Evolutionary conservation across 2,113 vertebrate species (phyloP).

Genomic region (Gopherus evgoodei): DNA sequence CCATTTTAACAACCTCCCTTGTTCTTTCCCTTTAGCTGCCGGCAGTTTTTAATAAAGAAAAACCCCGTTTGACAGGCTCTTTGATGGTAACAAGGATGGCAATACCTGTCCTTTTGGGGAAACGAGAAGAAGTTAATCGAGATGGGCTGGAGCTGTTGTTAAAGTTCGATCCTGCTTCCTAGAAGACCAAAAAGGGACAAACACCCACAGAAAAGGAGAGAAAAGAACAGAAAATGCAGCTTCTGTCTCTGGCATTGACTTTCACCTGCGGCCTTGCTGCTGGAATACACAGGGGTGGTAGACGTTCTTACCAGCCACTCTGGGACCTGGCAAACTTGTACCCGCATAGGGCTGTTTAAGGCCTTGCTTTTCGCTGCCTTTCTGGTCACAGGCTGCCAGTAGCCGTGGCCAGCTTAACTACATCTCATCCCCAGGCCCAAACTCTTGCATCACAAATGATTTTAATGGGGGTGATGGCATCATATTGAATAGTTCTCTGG

Average conservation of each 20-base stretch:
- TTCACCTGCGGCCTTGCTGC: too few species aligned
- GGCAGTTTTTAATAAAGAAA: background rate
- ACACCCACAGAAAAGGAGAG: background rate
- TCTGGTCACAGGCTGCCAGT: background rate
- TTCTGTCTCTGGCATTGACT: background rate
- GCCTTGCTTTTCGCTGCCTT: background rate
- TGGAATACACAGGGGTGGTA: too few species aligned
- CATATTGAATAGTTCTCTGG: background rate
- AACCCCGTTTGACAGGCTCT: background rate
- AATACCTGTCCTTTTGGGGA: background rate
- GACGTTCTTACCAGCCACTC: background rate
- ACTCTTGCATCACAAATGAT: background rate
- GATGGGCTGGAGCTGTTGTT: background rate
- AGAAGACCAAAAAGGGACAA: background rate
- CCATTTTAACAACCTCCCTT: background rate
- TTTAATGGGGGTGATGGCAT: background rate
- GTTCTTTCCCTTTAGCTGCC: background rate
- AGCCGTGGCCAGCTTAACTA: background rate
- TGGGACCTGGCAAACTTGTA: background rate
- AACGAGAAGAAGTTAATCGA: background rate
- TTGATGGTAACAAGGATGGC: background rate
- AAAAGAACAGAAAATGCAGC: background rate
- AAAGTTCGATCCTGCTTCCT: background rate
- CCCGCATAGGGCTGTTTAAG: too few species aligned
- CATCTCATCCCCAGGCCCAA: background rate